Evolutionary conservation across 2,888 invertebrate genomes (phyloP), one percentile per base, ranked within the genome.

Genomic region (Drosophila histrio): DNA sequence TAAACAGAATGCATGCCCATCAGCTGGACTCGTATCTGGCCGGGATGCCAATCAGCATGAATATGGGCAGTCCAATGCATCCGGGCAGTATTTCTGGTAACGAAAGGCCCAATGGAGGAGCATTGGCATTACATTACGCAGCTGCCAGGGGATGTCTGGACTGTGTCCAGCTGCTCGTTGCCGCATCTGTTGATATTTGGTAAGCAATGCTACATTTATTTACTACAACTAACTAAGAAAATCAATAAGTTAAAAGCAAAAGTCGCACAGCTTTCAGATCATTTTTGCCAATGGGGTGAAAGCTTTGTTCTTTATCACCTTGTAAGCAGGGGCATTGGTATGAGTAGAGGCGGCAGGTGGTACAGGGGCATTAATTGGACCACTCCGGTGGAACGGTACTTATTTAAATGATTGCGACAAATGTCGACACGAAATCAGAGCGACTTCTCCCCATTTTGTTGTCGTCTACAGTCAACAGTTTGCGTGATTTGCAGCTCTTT

Each of bases 131-230:
- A 65, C 97, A 97, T 92, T 97, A 97, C 92, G 97, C 97, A 11
- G 96, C 96, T 26, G 96, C 96, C 61, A 93, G 96, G 77, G 97
- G 97, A 72, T 96, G 96, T 91, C 93, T 97, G 79, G 96, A 97
- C 92, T 96, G 96, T 91, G 96, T 97, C 82, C 94, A 96, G 79
- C 93, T 97, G 17, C 93, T 96, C 41, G 95, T 96, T 32, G 96
- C 96, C 91, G 95, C 96, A 50, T 94, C 96, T 72, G 94, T 95
- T 53, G 96, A 96, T 88, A 94, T 96, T 88, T 96, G 95, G 96
- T 96, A 92, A 93, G 88, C 74, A 15, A 38, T 24, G 1, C n/a
- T 21, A 26, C 32, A 63, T 34, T 50, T n/a, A 24, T n/a, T 3
- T 11, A 21, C 3, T n/a, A 28, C 41, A 13, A 28, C 21, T 26